Evolutionary conservation across 1,140 invertebrate genomes (phyloP).

Genomic region (Drosophila ohnishii): DNA sequence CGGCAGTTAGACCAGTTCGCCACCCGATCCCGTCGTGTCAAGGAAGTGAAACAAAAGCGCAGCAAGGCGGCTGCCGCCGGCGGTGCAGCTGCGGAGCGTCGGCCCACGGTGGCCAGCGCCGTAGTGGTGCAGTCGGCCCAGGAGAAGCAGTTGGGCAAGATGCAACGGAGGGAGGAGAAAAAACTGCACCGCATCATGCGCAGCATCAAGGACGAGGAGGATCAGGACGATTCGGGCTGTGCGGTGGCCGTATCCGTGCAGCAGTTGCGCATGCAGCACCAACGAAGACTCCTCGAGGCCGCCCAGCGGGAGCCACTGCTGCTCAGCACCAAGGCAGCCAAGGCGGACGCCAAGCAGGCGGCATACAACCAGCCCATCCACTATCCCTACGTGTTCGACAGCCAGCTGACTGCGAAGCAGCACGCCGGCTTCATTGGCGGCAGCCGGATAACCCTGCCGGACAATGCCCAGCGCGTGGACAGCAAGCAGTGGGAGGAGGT

Average conservation of each 20-base stretch:
- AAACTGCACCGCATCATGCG: slow-evolving; percentile 87
- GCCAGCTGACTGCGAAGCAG: slow-evolving; percentile 87
- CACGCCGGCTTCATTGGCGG: slow-evolving; percentile 91
- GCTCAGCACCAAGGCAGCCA: slow-evolving; percentile 62
- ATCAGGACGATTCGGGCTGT: slow-evolving; percentile 84
- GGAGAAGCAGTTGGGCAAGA: slow-evolving; percentile 91
- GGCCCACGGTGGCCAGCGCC: slow-evolving; percentile 69
- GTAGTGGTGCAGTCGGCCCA: slow-evolving; percentile 93
- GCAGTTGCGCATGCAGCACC: slow-evolving; percentile 83
- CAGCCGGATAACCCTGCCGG: slow-evolving; percentile 90
- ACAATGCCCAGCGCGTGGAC: slow-evolving; percentile 88
- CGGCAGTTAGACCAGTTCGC: slow-evolving; percentile 82
- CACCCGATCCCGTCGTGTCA: slow-evolving; percentile 69
- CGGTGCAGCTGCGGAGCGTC: slow-evolving; percentile 35
- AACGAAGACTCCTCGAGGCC: slow-evolving; percentile 82
- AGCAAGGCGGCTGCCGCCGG: slow-evolving; percentile 17
- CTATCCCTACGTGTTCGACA: slow-evolving; percentile 95
- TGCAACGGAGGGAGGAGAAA: slow-evolving; percentile 95
- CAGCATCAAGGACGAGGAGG: slow-evolving; percentile 84
- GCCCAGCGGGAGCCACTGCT: slow-evolving; percentile 83
- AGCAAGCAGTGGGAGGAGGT: slow-evolving; percentile 93
- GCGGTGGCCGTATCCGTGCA: slow-evolving; percentile 81
- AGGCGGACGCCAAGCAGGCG: slow-evolving; percentile 41
- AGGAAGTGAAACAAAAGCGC: slow-evolving; percentile 56
- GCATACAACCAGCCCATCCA: slow-evolving; percentile 77